Percentiles rank a stretch among this genome's conserved stretches.
Conservation (phyloP, 2,888 invertebrate species). For the Andrena haemorrhoa region DNA sequence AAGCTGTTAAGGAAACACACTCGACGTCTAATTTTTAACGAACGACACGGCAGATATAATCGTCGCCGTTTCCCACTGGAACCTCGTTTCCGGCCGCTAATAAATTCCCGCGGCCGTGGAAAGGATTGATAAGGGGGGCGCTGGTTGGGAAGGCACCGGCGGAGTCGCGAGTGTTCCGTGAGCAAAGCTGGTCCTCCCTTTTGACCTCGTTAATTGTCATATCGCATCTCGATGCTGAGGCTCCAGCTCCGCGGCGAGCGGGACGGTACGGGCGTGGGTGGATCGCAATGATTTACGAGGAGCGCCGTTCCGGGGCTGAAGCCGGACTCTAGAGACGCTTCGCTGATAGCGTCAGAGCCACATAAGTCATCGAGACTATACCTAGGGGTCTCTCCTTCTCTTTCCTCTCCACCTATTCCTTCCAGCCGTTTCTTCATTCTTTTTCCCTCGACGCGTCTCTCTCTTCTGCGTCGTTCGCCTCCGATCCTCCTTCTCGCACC, state of each 20-base stretch:
- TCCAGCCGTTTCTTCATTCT: conserved; percentile 28
- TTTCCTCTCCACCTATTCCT: conserved; percentile 33
- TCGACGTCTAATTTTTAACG: no score
- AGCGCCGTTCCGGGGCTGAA: conserved; percentile 81
- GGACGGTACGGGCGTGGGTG: conserved; percentile 79
- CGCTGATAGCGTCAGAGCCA: conserved; percentile 84
- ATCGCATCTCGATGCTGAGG: conserved; percentile 78
- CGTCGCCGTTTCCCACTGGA: conserved; percentile 19
- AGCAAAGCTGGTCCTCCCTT: conserved; percentile 73
- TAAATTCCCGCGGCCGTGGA: conserved; percentile 37
- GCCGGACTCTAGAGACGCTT: conserved; percentile 83
- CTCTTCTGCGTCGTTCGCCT: conserved; percentile 24
- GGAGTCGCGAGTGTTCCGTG: conserved; percentile 58
- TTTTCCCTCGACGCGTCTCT: conserved; percentile 27
- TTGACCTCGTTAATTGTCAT: conserved; percentile 83
- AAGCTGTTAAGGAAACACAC: no score
- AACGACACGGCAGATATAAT: conserved; percentile 9
- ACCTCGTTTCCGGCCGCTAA: conserved; percentile 31
- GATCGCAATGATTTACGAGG: conserved; percentile 84
- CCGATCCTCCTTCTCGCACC: conserved; percentile 20
- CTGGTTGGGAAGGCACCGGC: conserved; percentile 42
- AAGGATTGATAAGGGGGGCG: conserved; percentile 46
- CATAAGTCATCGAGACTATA: conserved; percentile 84
- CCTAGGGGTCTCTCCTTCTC: conserved; percentile 77
- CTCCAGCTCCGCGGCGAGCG: conserved; percentile 56